Base-by-base conservation (phyloP, 2,113 vertebrate genomes). In the Epinephelus lanceolatus region DNA sequence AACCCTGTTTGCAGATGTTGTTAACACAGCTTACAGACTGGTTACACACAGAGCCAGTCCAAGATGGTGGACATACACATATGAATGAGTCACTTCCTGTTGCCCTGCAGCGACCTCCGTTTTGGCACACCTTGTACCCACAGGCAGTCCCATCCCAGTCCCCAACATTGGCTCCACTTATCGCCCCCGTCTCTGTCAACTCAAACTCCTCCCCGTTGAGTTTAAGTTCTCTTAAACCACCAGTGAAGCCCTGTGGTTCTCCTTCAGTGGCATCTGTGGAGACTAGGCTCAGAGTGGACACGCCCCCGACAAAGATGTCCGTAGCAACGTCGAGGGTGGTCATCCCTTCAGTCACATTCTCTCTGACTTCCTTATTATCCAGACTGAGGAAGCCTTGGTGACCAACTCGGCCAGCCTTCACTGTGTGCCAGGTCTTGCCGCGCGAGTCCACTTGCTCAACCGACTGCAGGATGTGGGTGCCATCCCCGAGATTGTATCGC, bases 141-240 rank as follows among this genome's bases (percentile, higher is more conserved):
- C 97, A 98, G 0, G 80, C 75, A 0, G 96, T 97, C 62, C 97
- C 96, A 0, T 98, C 97, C 87, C 96, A 97, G 88, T 98, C 97
- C 0, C 95, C 96, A 3, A 98, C 66, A 0, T 98, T 97, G 30
- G 94, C 95, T 15, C 96, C 97, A 3, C 74, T 84, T 25, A 94
- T 91, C 2, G 96, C 92, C 11, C 96, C 96, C 0, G 5, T 88
- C 57, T 93, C 95, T 0, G 95, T 97, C 65, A 98, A 93, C 55
- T 95, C 92, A 56, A 99, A 89, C 88, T 96, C 95, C 45, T 65
- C 88, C 8, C 94, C 85, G 18, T 98, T 97, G 33, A 97, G 59
- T 52, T 94, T 15, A 30, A 96, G 72, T 88, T 97, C 96, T 79
- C 95, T 71, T 15, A 97, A 83, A 25, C 96, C 96, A 0, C 97